phyloP scores from a whole-genome alignment of 2,797 vertebrate genomes.

The Lagocephalus sceleratus region DNA sequence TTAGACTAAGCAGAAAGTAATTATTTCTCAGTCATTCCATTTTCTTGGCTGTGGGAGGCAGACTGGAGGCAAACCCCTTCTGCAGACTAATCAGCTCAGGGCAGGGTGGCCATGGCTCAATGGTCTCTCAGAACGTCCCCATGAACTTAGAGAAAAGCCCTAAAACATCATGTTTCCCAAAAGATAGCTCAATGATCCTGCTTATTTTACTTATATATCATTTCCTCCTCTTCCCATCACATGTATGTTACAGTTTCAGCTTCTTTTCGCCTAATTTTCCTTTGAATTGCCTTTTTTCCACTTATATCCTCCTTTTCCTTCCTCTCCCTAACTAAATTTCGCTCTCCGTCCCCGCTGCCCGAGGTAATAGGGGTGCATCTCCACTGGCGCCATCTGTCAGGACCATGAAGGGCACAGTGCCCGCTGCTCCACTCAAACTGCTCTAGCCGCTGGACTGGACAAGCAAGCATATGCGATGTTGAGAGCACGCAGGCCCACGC shows the following conservation, averaged over 20 bases:
- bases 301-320: slow-evolving; percentile 2
- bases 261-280: background rate
- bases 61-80: slow-evolving; percentile 48
- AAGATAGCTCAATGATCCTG: background rate
- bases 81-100: slow-evolving; percentile 50
- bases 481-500: slow-evolving; percentile 4
- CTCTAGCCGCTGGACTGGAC: slow-evolving; percentile 62
- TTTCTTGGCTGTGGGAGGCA: slow-evolving; percentile 47
- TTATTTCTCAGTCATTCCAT: slow-evolving; percentile 60
- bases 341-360: background rate
- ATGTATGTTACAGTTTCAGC: background rate
- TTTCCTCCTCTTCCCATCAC: background rate
- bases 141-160: slow-evolving; percentile 8
- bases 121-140: slow-evolving; percentile 26
- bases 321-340: slow-evolving; percentile 8
- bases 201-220: background rate
- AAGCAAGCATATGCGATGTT: slow-evolving; percentile 58
- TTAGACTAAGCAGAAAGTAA: slow-evolving; percentile 61
- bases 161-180: slow-evolving; percentile 11
- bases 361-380: background rate
- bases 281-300: slow-evolving; percentile 18
- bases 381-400: slow-evolving; percentile 61
- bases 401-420: slow-evolving; percentile 61
- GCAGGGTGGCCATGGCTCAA: slow-evolving; percentile 31
- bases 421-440: slow-evolving; percentile 53